phyloP scores from a whole-genome alignment of 2,888 invertebrate genomes.

The Homarus gammarus region DNA sequence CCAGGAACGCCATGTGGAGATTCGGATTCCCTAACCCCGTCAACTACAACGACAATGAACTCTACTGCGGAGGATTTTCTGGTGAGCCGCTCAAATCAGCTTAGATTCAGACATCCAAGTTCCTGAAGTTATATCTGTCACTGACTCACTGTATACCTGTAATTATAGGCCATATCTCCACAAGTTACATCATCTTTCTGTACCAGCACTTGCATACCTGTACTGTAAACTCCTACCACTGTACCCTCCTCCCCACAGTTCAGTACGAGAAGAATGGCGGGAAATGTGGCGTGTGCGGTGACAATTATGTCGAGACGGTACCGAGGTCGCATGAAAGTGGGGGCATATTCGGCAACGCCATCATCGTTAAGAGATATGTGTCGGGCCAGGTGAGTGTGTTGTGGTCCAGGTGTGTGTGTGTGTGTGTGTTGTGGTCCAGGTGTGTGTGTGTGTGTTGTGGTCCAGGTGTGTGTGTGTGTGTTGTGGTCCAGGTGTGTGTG shows the following conservation, averaged over 20 bases:
- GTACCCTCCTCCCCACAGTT: slow-evolving; percentile 47
- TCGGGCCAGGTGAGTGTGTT: slow-evolving; percentile 85
- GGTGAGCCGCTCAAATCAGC: too few relatives aligned
- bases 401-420: neutral
- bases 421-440: too few relatives aligned
- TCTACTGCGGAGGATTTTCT: slow-evolving; percentile 94
- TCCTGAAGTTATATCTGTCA: too few relatives aligned
- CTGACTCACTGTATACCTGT: too few relatives aligned
- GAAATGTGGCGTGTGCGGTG: slow-evolving; percentile 93
- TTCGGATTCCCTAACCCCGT: slow-evolving; percentile 96
- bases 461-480: neutral
- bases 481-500: too few relatives aligned
- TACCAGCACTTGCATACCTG: too few relatives aligned
- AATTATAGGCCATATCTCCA: too few relatives aligned
- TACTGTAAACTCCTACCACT: too few relatives aligned
- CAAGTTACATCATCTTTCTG: too few relatives aligned
- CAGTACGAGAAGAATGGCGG: slow-evolving; percentile 81
- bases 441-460: neutral
- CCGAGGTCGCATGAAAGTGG: slow-evolving; percentile 94
- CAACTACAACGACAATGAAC: slow-evolving; percentile 95
- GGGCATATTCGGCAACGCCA: slow-evolving; percentile 91
- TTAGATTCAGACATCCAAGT: too few relatives aligned
- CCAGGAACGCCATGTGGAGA: slow-evolving; percentile 92
- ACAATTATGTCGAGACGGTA: slow-evolving; percentile 85
- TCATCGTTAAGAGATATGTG: slow-evolving; percentile 89